Base-by-base conservation (phyloP, 2,797 vertebrate species). In the Ibycter americanus region DNA sequence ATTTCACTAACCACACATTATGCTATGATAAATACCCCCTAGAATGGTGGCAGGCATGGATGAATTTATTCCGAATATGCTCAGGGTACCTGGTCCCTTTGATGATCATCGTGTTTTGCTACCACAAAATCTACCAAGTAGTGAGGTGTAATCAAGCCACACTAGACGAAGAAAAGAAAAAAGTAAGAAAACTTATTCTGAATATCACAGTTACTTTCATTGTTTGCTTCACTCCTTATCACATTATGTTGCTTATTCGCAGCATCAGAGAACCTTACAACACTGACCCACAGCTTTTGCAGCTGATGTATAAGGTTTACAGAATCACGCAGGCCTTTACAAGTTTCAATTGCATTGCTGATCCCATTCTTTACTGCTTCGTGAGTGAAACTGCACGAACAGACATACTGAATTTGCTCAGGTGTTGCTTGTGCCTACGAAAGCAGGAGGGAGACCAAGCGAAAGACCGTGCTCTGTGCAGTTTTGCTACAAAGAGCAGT, bases 351-450 rank as follows among this genome's bases (percentile, higher is more conserved):
- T 99, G 99, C 87, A 96, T 99, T 10, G 98, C 97, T 0, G 99
- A 99, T 81, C 99, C 99, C 5, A 90, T 99, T 67, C 98, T 99
- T 52, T 99, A 99, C 93, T 99, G 99, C 91, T 99, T 99, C 89
- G 97, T 99, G 40, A 99, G 98, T 22, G 98, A 98, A 96, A 98
- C 97, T 12, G 98, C 98, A 62, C 96, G 97, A 65, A 93, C 95
- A 38, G 98, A 98, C 56, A 93, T 98, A 67, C 73, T 94, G 95
- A 97, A 87, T 77, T 72, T 98, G 49, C 44, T 98, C 70, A 97
- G 86, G 34, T 93, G 94, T 84, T 97, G 92, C 49, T 83, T 87
- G 23, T 88, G 81, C 31, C n/a, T 74, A 29, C 96, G 0, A 49
- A 59, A 80, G 22, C n/a, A 2, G 66, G 89, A 82, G 29, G 79